Conservation (phyloP, 1,140 invertebrate species). For the Ips typographus region DNA sequence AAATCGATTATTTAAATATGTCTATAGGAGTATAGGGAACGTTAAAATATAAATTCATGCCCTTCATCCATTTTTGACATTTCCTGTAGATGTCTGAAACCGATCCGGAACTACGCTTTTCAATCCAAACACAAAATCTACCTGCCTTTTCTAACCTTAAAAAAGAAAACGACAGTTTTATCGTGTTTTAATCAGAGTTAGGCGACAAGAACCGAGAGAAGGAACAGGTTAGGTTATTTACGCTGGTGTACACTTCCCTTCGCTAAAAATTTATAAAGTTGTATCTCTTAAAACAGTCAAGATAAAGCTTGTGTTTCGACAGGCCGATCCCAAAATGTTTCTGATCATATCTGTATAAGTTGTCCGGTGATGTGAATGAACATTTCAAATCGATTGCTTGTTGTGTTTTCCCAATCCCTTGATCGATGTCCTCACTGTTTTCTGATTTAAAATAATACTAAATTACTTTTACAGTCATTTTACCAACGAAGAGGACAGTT, state of each 20-base stretch:
- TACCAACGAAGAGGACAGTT: too few relatives aligned
- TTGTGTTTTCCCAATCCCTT: background rate
- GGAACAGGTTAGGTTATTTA: conserved; percentile 23
- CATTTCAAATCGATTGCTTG: conserved; percentile 22
- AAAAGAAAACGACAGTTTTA: background rate
- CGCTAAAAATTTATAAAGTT: conserved; percentile 29
- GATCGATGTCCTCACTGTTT: too few relatives aligned
- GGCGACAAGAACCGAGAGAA: conserved; percentile 19
- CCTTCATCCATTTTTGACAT: too few relatives aligned
- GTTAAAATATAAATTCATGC: too few relatives aligned
- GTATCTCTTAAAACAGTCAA: conserved; percentile 29
- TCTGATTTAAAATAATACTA: too few relatives aligned
- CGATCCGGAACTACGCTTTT: too few relatives aligned
- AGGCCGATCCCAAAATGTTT: conserved; percentile 29
- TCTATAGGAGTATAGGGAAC: too few relatives aligned
- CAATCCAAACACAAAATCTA: background rate
- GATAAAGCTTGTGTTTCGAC: conserved; percentile 23
- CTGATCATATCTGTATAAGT: conserved; percentile 15
- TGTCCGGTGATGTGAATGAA: conserved; percentile 26
- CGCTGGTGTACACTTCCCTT: conserved; percentile 13
- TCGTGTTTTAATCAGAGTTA: conserved; percentile 16
- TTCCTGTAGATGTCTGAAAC: too few relatives aligned
- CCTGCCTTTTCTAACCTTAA: conserved; percentile 16
- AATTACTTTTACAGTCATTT: too few relatives aligned
- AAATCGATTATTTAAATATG: too few relatives aligned